These are phyloP conservation scores for Lagopus leucura DNA, from an alignment of 2,113 vertebrate species.

Conservation along the genomic window DNA sequence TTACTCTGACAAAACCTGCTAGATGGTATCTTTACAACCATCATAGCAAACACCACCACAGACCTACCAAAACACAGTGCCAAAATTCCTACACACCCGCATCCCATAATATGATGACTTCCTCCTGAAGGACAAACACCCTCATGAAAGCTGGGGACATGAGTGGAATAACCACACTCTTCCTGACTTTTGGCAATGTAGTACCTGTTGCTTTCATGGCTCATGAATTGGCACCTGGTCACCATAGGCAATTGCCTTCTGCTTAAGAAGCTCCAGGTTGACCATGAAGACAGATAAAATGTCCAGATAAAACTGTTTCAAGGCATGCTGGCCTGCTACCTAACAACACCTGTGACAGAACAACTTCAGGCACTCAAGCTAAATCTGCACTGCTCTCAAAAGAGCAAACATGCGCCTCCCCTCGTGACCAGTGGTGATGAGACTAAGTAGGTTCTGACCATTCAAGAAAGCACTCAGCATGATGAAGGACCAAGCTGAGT, in stretches of 20 bases:
- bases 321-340: neutral
- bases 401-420: neutral
- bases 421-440: neutral
- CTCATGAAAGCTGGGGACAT: neutral
- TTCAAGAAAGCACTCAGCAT: neutral
- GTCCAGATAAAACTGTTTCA: too few species aligned
- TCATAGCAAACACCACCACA: neutral
- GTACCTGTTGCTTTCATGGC: neutral
- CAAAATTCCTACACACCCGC: neutral
- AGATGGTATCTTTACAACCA: neutral
- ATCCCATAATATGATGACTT: neutral
- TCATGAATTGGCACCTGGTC: fast-evolving
- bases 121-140: neutral
- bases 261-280: neutral
- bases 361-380: neutral
- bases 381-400: neutral
- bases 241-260: neutral
- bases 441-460: neutral
- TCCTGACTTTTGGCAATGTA: neutral
- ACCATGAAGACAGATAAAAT: neutral
- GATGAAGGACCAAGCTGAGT: neutral
- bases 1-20: neutral
- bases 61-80: neutral
- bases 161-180: neutral
- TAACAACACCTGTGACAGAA: neutral